Base-by-base conservation (phyloP, 1,140 invertebrate species). In the Drosophila mayri region DNA sequence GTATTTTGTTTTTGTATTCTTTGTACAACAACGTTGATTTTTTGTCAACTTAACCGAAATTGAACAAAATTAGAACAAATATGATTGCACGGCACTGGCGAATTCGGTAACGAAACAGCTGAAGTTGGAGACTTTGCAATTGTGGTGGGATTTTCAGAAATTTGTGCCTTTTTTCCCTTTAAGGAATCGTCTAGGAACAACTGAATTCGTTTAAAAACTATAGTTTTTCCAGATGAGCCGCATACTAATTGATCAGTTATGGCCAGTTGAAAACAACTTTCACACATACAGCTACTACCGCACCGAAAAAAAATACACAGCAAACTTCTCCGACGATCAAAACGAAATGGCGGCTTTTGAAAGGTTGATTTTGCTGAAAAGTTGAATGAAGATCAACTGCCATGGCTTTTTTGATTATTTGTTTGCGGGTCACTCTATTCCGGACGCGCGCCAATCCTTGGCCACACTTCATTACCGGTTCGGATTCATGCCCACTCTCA, bases 321-420 rank as follows among this genome's bases (percentile, higher is more conserved):
- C 66, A 64, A 70, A 54, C 66, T 70, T 10, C 57, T 72, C 57
- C 74, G 76, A 47, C 74, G 77, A 74, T 78, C 52, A 59, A 43
- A 78, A 77, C 75, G 74, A 76, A 59, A 66, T 62, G 63, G 44
- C 22, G 22, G 22, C 22, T 22, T 22, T 22, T 22, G 22, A 22
- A 1, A 3, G 3, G 22, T 22, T 22, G 22, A 22, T 22, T 22
- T 22, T 22, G 1, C 22, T 22, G 22, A 22, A 22, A 22, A 22
- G 22, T 22, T n/a, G n/a, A n/a, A n/a, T n/a, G n/a, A n/a, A n/a
- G n/a, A n/a, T n/a, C n/a, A n/a, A n/a, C n/a, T n/a, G n/a, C n/a
- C n/a, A n/a, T n/a, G n/a, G n/a, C n/a, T n/a, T n/a, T n/a, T n/a
- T n/a, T n/a, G n/a, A n/a, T 22, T 22, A 22, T 22, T 22, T 22